Evolutionary conservation across 2,113 vertebrate species (phyloP).

Genomic region (Copsychus sechellarum): DNA sequence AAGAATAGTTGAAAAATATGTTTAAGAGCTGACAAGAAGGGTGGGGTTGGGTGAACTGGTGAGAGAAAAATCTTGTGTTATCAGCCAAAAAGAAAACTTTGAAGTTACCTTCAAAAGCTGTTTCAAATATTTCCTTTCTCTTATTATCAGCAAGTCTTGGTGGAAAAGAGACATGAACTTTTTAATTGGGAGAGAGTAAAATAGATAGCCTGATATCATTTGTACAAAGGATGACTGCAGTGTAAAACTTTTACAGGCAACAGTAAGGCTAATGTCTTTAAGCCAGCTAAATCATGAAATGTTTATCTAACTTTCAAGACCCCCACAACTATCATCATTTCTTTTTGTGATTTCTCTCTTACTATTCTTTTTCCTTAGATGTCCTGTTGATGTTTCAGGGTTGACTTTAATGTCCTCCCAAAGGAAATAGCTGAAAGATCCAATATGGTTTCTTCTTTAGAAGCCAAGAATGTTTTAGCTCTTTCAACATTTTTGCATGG

Average conservation of each 20-base stretch:
- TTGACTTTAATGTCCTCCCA: slow-evolving; percentile 40
- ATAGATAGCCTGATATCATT: not conserved
- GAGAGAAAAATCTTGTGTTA: not conserved
- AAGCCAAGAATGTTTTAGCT: slow-evolving; percentile 33
- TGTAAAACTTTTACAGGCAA: not conserved
- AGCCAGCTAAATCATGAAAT: not conserved
- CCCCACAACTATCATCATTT: not conserved
- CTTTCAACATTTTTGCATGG: slow-evolving; percentile 26
- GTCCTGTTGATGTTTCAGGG: slow-evolving; percentile 1
- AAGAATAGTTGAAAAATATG: not conserved
- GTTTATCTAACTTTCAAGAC: slow-evolving; percentile 32
- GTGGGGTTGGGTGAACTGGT: not conserved
- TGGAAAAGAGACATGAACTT: not conserved
- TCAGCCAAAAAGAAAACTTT: slow-evolving; percentile 3
- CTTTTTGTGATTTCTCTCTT: not conserved
- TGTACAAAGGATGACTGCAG: not conserved
- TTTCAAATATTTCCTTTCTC: slow-evolving; percentile 10
- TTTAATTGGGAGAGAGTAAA: slow-evolving; percentile 35
- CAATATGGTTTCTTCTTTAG: slow-evolving; percentile 37
- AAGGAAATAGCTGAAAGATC: slow-evolving; percentile 52
- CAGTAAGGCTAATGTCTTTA: not conserved
- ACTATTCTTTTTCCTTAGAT: slow-evolving; percentile 9
- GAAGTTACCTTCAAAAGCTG: slow-evolving; percentile 27
- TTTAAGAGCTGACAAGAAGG: slow-evolving; percentile 19
- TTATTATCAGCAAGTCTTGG: not conserved